phyloP scores from a whole-genome alignment of 2,113 vertebrate genomes.

The Triplophysa rosa region DNA sequence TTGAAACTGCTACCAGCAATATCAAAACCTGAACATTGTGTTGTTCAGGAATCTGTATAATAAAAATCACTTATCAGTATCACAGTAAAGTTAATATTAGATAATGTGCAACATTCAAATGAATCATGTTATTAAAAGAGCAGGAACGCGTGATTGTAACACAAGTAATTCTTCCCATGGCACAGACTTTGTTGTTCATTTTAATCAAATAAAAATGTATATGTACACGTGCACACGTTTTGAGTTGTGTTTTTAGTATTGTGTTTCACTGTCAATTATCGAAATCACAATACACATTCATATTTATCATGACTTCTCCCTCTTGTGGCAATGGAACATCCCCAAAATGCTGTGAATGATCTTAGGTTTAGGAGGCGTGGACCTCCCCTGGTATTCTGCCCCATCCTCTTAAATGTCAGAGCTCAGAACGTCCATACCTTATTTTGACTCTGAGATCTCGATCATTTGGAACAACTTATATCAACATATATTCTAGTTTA shows the following conservation, averaged over 20 bases:
- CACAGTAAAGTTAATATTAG: slow-evolving; percentile 10
- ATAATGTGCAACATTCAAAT: slow-evolving; percentile 7
- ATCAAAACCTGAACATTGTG: slow-evolving; percentile 57
- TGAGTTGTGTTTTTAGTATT: not conserved
- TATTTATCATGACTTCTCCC: not conserved
- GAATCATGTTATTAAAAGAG: slow-evolving; percentile 4
- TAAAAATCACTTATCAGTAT: slow-evolving; percentile 8
- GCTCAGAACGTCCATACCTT: slow-evolving; percentile 18
- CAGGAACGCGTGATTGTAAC: slow-evolving; percentile 1
- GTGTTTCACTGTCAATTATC: not conserved
- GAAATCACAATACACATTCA: not conserved
- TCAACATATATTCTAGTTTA: not conserved
- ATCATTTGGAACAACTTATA: slow-evolving; percentile 11
- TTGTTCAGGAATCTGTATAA: slow-evolving; percentile 22
- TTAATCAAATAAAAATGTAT: slow-evolving; percentile 29
- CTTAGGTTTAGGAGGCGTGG: slow-evolving; percentile 22
- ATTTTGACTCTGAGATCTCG: slow-evolving; percentile 13
- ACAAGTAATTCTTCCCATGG: slow-evolving; percentile 15
- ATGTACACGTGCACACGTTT: slow-evolving; percentile 24
- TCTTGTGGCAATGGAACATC: slow-evolving; percentile 11
- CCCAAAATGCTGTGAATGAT: slow-evolving; percentile 16
- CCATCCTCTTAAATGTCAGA: slow-evolving; percentile 46
- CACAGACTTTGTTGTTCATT: slow-evolving; percentile 2
- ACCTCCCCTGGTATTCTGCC: slow-evolving; percentile 22
- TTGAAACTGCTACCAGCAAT: slow-evolving; percentile 59